Evolutionary conservation across 1,140 invertebrate genomes (phyloP), one percentile per base, ranked within the genome.

Genomic region (Cecropterus lyciades): DNA sequence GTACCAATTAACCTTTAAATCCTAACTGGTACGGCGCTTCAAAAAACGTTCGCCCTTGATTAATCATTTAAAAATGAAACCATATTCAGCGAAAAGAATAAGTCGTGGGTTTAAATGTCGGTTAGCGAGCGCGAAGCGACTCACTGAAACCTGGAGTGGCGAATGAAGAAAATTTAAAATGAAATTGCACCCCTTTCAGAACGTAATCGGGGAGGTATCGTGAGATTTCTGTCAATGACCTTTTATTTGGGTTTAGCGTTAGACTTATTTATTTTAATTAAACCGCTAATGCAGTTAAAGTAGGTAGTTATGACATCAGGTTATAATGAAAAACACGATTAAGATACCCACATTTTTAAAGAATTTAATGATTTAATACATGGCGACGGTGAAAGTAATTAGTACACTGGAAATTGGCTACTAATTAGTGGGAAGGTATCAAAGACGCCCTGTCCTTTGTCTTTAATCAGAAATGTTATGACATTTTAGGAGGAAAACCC

Each of bases 101-200:
- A 55, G 56, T 37, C 27, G 27, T 24, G 14, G 30, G 43, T 56
- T 63, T 69, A 69, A 69, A 45, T 69, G 46, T 46, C 59, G 45
- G 59, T 48, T 56, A 33, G 40, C 63, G 65, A 66, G 62, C 48
- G 45, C 43, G 48, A 60, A 65, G 30, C 65, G 55, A 46, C 51
- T 24, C 45, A 52, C 65, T 59, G 59, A 67, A 59, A 53, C 48
- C 60, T 40, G 17, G 46, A 27, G 62, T 51, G 48, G 60, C 42
- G 62, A 68, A 57, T 68, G 60, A 49, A 63, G 60, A 71, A 67
- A 72, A 72, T 72, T 68, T 68, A 62, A 72, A 68, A 68, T 68
- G 65, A 72, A 72, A 68, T 68, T 67, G 70, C 65, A 67, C 42
- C 42, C 60, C 48, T 72, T 63, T 68, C 52, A 60, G 42, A 67